Evolutionary conservation across 2,797 vertebrate species (phyloP), one percentile per base, ranked within the genome.

Genomic region (Odontamblyopus rebecca): DNA sequence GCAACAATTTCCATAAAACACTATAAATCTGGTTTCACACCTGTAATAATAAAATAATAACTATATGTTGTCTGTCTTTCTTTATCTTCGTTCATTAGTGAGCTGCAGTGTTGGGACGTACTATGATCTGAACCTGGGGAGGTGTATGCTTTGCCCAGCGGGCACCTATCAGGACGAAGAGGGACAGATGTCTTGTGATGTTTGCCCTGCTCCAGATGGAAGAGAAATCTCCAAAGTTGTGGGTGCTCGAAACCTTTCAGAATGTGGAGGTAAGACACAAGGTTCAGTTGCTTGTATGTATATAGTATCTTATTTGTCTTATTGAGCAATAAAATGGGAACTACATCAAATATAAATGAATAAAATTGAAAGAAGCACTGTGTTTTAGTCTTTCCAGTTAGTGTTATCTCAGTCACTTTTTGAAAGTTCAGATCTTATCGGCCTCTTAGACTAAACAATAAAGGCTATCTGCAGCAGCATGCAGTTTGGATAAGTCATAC

Each of bases 101-200:
- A 95, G 93, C 90, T 96, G 95, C 87, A 90, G 87, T 59, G 87
- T 85, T 59, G 95, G 95, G 74, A 95, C 81, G 0, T 93, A 93
- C 87, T 94, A 90, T 2, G 91, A 96, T 30, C 91, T 85, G 6
- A 90, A 94, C 66, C 94, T 93, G 88, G 94, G 94, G 73, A 89
- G 89, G 77, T 98, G 95, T 78, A 79, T 90, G 85, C 86, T 93
- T 67, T 97, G 95, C 87, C 94, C 95, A 65, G 92, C 93, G 65
- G 95, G 95, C 82, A 96, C 90, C 0, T 97, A 94, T 88, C 94
- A 96, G 86, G 94, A 93, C 7, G 93, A 96, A 83, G 95, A 96
- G 85, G 95, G 95, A 78, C 95, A 96, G 90, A 93, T 95, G 87
- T 93, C 93, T 59, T 97, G 95, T 56, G 93, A 95, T 68, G 88